A percentile compares a stretch with the other conserved stretches of the same genome.
phyloP scores from a whole-genome alignment of 2,888 invertebrate species.

The Lutraria lutraria region DNA sequence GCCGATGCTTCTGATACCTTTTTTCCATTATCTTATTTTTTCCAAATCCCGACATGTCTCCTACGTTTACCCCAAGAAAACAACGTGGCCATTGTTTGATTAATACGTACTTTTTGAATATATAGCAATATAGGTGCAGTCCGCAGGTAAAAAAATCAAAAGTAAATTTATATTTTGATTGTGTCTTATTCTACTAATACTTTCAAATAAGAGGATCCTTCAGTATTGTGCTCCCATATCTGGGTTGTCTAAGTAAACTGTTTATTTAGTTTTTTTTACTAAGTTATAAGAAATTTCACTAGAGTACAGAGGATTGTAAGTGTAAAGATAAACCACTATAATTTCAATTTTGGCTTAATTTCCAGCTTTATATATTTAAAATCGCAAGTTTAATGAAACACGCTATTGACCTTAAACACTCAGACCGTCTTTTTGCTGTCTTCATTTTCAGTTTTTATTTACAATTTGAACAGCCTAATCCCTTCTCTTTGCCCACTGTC shows the following conservation, averaged over 20 bases:
- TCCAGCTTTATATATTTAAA: slow-evolving; percentile 52
- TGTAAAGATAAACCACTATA: slow-evolving; percentile 48
- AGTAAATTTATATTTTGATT: slow-evolving; percentile 20
- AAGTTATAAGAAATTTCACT: slow-evolving; percentile 33
- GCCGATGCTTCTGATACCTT: too few species aligned
- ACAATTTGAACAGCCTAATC: slow-evolving; percentile 57
- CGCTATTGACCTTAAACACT: slow-evolving; percentile 59
- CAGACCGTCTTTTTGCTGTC: slow-evolving; percentile 54
- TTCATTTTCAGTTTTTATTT: slow-evolving; percentile 58
- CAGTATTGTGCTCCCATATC: slow-evolving; percentile 30
- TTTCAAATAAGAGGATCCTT: background rate
- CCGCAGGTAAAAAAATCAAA: background rate
- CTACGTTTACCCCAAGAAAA: background rate
- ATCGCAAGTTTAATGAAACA: slow-evolving; percentile 55
- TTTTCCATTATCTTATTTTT: too few species aligned
- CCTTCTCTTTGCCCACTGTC: slow-evolving; percentile 40
- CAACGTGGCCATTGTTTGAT: background rate
- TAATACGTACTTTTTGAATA: background rate
- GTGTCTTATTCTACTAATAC: background rate
- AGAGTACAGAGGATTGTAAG: slow-evolving; percentile 36
- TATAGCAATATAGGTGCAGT: background rate
- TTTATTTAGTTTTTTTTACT: slow-evolving; percentile 47
- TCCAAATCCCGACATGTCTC: background rate
- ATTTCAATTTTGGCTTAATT: slow-evolving; percentile 52
- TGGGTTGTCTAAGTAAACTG: slow-evolving; percentile 37